Conservation (phyloP, 1,140 invertebrate genomes). For the Drosophila sproati region DNA sequence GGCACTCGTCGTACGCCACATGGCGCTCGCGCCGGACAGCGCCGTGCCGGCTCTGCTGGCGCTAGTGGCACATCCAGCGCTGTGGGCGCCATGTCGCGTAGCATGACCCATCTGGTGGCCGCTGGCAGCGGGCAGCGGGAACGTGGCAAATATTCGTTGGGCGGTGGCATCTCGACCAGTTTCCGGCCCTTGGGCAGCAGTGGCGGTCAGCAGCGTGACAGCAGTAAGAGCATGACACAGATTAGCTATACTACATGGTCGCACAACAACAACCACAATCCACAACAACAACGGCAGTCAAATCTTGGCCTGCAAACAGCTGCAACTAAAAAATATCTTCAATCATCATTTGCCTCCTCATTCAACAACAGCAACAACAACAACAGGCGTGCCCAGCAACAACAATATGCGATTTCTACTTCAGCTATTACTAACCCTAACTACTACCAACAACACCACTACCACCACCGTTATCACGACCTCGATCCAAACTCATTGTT, state of each 20-base stretch:
- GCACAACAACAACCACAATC: slow-evolving; percentile 42
- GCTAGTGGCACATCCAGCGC: slow-evolving; percentile 71
- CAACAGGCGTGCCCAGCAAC: slow-evolving; percentile 80
- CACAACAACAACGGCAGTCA: slow-evolving; percentile 70
- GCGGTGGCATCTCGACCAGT: slow-evolving; percentile 77
- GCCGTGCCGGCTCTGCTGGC: slow-evolving; percentile 57
- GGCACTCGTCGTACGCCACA: slow-evolving; percentile 28
- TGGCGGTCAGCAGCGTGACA: slow-evolving; percentile 54
- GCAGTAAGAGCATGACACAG: slow-evolving; percentile 84
- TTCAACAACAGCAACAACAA: slow-evolving; percentile 55
- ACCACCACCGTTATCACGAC: slow-evolving; percentile 70
- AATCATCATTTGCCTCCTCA: slow-evolving; percentile 84
- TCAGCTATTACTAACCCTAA: slow-evolving; percentile 75
- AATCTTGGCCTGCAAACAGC: slow-evolving; percentile 83
- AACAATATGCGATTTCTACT: slow-evolving; percentile 82
- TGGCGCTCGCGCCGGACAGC: slow-evolving; percentile 2
- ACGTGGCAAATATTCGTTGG: slow-evolving; percentile 73
- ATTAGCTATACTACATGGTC: slow-evolving; percentile 72
- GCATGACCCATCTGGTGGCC: slow-evolving; percentile 89
- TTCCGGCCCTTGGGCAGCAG: slow-evolving; percentile 76
- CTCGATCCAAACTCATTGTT: slow-evolving; percentile 84
- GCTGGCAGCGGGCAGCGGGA: slow-evolving; percentile 66
- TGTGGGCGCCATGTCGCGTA: slow-evolving; percentile 86
- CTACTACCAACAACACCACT: slow-evolving; percentile 26
- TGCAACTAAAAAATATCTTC: slow-evolving; percentile 84